Base-by-base conservation (phyloP, 2,797 vertebrate genomes). In the Rhincodon typus region DNA sequence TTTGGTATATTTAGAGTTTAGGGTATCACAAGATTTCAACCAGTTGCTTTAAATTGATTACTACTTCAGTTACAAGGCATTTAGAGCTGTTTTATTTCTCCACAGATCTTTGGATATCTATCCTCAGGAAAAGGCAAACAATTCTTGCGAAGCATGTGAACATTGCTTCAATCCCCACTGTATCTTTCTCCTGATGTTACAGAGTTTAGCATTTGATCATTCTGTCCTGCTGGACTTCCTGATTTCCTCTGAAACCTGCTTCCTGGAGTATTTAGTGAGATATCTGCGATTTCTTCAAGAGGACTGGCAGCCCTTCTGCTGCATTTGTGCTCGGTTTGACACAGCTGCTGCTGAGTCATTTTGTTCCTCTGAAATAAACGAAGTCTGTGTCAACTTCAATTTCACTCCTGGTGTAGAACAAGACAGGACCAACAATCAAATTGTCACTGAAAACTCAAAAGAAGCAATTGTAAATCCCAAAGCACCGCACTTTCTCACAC, bases 211-310 rank as follows among this genome's bases (percentile, higher is more conserved):
- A 0, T 99, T 99, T 70, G 99, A 99, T 97, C 97, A 98, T 96
- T 98, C 98, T 50, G 97, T 99, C 95, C 98, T 99, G 6, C 97
- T 99, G 0, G 99, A 99, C 97, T 99, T 99, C 96, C 97, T 99
- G 96, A 99, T 99, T 97, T 99, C 99, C 12, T 97, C 98, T 0
- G 99, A 99, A 97, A 99, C 99, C 96, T 99, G 99, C 96, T 99
- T 99, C 95, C 97, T 99, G 95, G 99, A 99, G 96, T 99, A 99
- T 96, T 97, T 99, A 23, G 98, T 99, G 46, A 98, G 97, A 25
- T 99, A 99, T 97, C 97, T 99, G 57, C 99, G 99, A 96, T 97
- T 98, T 42, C 97, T 99, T 0, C 87, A 96, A 57, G 96, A 96
- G 50, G 98, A 98, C 96, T 98, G 98, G 98, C 96, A 30, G 21